Conservation (phyloP, 2,888 invertebrate genomes). For the Noctua janthina region DNA sequence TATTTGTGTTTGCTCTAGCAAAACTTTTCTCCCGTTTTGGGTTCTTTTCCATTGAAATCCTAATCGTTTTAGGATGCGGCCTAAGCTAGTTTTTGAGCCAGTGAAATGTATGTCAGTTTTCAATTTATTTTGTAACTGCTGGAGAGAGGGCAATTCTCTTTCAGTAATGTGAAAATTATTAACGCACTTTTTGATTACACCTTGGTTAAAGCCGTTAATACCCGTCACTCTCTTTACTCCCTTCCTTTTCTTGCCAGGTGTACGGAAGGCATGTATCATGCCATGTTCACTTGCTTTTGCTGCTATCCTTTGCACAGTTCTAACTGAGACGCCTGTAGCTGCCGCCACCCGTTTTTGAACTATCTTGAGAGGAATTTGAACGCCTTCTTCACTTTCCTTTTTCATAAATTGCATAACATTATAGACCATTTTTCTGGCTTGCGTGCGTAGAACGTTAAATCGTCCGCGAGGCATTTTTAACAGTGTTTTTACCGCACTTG, state of each 20-base stretch:
- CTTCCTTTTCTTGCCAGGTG: not conserved
- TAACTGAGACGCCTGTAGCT: not conserved
- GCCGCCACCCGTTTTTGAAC: not conserved
- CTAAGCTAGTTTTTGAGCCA: not conserved
- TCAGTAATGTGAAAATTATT: not conserved
- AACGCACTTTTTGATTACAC: not conserved
- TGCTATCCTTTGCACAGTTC: conserved; percentile 1
- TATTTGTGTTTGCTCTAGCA: not conserved
- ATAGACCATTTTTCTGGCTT: not conserved
- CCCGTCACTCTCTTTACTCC: not conserved
- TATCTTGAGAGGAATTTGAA: not conserved
- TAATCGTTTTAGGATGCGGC: not conserved
- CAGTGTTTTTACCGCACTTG: not conserved
- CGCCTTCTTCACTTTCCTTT: not conserved
- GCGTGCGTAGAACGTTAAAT: not conserved
- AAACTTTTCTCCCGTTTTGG: not conserved
- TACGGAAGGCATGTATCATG: not conserved
- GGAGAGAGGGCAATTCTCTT: not conserved
- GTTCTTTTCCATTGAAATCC: conserved; percentile 1
- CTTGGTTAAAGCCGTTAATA: not conserved
- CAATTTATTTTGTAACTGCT: not conserved
- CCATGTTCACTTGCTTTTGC: not conserved
- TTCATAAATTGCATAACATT: not conserved
- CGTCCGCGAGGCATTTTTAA: not conserved
- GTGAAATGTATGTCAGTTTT: not conserved